phyloP scores from a whole-genome alignment of 2,888 invertebrate genomes.

The Cosmia trapezina region DNA sequence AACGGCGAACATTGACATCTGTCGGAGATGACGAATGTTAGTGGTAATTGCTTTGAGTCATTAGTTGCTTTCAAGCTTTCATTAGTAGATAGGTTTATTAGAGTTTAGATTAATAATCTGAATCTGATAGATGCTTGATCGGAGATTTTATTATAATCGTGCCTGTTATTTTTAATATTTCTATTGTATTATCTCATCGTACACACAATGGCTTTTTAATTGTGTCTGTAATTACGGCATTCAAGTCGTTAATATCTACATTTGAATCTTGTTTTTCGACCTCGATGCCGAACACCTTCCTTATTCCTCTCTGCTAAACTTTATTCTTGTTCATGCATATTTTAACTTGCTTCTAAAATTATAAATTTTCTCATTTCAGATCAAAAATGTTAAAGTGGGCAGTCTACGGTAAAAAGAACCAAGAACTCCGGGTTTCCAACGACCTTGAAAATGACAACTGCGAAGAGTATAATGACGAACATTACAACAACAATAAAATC shows the following conservation, averaged over 20 bases:
- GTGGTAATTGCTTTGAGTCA: slow-evolving; percentile 41
- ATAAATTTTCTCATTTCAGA: slow-evolving; percentile 76
- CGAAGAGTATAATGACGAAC: slow-evolving; percentile 70
- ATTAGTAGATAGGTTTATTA: slow-evolving; percentile 13
- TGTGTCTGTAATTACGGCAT: too few species aligned
- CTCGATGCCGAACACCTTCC: background rate
- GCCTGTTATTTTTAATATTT: background rate
- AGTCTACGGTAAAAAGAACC: slow-evolving; percentile 87
- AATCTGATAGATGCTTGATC: background rate
- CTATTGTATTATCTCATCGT: too few species aligned
- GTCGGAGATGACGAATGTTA: slow-evolving; percentile 46
- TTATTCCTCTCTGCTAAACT: background rate
- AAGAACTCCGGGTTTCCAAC: slow-evolving; percentile 74
- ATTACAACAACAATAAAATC: slow-evolving; percentile 73
- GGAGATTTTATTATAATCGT: background rate
- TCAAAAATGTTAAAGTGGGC: slow-evolving; percentile 92
- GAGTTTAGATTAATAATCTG: background rate
- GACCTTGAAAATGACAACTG: slow-evolving; percentile 71
- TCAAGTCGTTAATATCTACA: too few species aligned
- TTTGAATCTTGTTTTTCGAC: background rate
- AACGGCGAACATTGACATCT: slow-evolving; percentile 41
- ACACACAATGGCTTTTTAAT: too few species aligned
- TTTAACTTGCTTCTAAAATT: background rate
- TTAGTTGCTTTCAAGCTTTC: slow-evolving; percentile 28
- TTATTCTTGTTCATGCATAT: background rate